Evolutionary conservation across 2,797 vertebrate genomes (phyloP).

Genomic region (Australoheros facetus): DNA sequence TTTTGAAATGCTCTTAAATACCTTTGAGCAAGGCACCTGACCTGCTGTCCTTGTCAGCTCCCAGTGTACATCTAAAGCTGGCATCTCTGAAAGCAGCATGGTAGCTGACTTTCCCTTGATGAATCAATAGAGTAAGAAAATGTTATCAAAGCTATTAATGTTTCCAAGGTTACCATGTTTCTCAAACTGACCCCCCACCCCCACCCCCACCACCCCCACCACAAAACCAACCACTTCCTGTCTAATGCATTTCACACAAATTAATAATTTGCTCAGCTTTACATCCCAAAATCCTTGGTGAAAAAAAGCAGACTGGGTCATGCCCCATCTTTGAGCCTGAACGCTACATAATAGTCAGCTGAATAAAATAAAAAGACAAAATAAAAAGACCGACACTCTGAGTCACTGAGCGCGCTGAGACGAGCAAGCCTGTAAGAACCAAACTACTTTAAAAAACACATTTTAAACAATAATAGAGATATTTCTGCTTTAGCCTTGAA

Average conservation of each 20-base stretch:
- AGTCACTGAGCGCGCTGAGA: not conserved
- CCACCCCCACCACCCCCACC: not conserved
- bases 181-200: slow-evolving; percentile 4
- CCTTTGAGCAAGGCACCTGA: slow-evolving; percentile 2
- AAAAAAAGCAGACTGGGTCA: not conserved
- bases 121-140: not conserved
- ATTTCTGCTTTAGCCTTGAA: not conserved
- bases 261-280: slow-evolving; percentile 11
- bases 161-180: slow-evolving; percentile 30
- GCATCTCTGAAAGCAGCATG: not conserved
- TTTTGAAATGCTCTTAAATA: not conserved
- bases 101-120: not conserved
- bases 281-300: slow-evolving; percentile 7
- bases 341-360: slow-evolving; percentile 24
- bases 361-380: not conserved
- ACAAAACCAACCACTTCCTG: slow-evolving; percentile 8
- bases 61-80: not conserved
- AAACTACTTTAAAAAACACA: not conserved
- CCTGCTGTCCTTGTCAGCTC: not conserved
- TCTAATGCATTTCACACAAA: not conserved
- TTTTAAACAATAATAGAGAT: not conserved
- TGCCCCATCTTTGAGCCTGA: not conserved
- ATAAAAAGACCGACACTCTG: not conserved
- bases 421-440: not conserved
- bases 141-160: slow-evolving; percentile 2